These are phyloP conservation scores for Hirtodrosophila confusa DNA, from an alignment of 2,888 invertebrate genomes.

Conservation along the genomic window DNA sequence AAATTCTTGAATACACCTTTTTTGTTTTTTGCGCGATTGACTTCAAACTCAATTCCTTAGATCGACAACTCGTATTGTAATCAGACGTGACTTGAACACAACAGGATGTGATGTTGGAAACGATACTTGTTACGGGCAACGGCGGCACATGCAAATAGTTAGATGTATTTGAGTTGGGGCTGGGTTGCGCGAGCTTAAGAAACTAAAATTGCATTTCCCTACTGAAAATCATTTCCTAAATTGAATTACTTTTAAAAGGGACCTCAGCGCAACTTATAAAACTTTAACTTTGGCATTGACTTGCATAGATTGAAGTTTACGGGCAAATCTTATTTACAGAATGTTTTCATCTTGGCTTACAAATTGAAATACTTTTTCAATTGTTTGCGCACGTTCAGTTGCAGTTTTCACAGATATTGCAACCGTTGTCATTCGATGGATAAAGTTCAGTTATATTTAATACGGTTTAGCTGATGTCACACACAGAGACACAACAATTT, in stretches of 20 bases:
- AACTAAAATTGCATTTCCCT: slow-evolving; percentile 15
- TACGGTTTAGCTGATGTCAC: slow-evolving; percentile 27
- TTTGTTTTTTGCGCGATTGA: too few relatives aligned
- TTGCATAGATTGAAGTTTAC: slow-evolving; percentile 47
- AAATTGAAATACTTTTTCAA: slow-evolving; percentile 69
- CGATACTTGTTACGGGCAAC: too few relatives aligned
- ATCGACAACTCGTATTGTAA: too few relatives aligned
- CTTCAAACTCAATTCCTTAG: too few relatives aligned
- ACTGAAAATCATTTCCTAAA: slow-evolving; percentile 22
- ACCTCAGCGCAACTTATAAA: slow-evolving; percentile 10
- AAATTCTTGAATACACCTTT: too few relatives aligned
- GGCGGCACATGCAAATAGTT: too few relatives aligned
- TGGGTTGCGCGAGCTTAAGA: neutral
- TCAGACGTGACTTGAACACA: too few relatives aligned
- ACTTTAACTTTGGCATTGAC: slow-evolving; percentile 37
- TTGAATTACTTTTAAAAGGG: slow-evolving; percentile 41
- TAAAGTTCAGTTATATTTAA: slow-evolving; percentile 32
- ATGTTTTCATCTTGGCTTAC: slow-evolving; percentile 53
- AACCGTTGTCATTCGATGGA: slow-evolving; percentile 38
- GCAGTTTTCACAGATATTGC: slow-evolving; percentile 24
- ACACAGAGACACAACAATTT: neutral
- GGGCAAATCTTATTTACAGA: slow-evolving; percentile 50
- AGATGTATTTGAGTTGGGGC: slow-evolving; percentile 5
- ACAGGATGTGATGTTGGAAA: too few relatives aligned
- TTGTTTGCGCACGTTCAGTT: slow-evolving; percentile 31